A percentile compares a stretch with the other conserved stretches of the same genome.
These are phyloP conservation scores for Eupithecia centaureata DNA, from an alignment of 2,888 invertebrate species.

Conservation along the genomic window DNA sequence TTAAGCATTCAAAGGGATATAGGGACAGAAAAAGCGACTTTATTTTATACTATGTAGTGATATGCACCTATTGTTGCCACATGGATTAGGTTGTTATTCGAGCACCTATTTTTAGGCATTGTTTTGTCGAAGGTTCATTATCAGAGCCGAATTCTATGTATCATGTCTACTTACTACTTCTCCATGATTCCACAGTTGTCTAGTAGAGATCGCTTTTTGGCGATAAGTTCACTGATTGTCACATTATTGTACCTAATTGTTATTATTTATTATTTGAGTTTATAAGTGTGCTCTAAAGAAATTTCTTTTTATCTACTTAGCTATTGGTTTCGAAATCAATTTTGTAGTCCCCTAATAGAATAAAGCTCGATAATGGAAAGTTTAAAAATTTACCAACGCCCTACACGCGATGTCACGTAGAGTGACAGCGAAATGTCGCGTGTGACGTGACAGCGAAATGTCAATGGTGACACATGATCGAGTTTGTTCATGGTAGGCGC, in stretches of 20 bases:
- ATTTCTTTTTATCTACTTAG: not conserved
- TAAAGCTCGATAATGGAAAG: constrained; percentile 71
- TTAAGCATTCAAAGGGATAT: too few relatives aligned
- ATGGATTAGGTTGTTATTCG: not conserved
- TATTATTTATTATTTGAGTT: too few relatives aligned
- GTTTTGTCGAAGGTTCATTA: not conserved
- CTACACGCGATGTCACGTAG: constrained; percentile 70
- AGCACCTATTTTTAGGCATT: not conserved
- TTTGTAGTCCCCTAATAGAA: constrained; percentile 51
- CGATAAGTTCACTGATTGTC: too few relatives aligned
- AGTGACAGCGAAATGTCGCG: constrained; percentile 66
- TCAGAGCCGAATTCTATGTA: not conserved
- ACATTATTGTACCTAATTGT: too few relatives aligned
- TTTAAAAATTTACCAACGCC: constrained; percentile 70
- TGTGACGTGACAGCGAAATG: constrained; percentile 58
- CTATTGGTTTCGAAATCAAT: constrained; percentile 49
- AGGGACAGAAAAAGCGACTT: too few relatives aligned
- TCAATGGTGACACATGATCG: constrained; percentile 47
- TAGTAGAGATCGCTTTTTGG: too few relatives aligned
- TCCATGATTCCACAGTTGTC: too few relatives aligned
- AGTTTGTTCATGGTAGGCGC: constrained; percentile 15
- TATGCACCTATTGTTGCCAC: too few relatives aligned
- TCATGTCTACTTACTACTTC: too few relatives aligned
- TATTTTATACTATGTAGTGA: too few relatives aligned
- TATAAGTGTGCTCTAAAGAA: too few relatives aligned